These are phyloP conservation scores for Pteria penguin DNA, from an alignment of 2,888 invertebrate genomes.

Conservation along the genomic window DNA sequence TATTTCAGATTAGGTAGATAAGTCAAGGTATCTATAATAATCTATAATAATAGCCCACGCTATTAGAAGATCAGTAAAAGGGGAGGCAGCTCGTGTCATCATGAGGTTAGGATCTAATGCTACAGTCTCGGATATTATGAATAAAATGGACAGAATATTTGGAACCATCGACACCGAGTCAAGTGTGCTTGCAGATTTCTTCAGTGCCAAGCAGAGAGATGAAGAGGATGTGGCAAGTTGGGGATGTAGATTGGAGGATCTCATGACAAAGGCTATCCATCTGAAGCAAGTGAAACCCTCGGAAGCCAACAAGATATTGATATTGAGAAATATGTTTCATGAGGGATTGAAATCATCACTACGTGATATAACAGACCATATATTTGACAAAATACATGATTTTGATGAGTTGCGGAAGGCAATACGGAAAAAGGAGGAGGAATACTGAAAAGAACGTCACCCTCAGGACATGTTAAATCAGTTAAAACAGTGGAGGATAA, in stretches of 20 bases:
- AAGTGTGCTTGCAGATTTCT: neutral
- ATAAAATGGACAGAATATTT: conserved; percentile 2
- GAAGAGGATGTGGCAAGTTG: too few species aligned
- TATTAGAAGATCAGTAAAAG: neutral
- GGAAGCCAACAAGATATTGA: conserved; percentile 5
- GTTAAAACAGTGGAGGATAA: neutral
- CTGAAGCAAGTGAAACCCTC: neutral
- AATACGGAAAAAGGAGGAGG: neutral
- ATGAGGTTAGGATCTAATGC: neutral
- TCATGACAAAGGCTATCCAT: neutral
- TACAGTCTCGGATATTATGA: neutral
- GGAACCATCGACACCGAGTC: neutral
- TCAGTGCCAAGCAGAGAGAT: neutral
- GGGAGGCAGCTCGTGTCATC: neutral
- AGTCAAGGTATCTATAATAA: too few species aligned
- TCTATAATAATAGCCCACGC: conserved; percentile 3
- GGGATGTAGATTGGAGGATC: conserved; percentile 3
- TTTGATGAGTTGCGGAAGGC: conserved; percentile 10
- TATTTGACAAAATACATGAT: conserved; percentile 5
- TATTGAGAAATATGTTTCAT: neutral
- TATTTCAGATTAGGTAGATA: too few species aligned
- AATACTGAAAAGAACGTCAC: neutral
- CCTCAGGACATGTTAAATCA: neutral
- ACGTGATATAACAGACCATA: neutral
- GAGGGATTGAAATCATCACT: conserved; percentile 5